Percentiles rank a stretch among this genome's conserved stretches.
phyloP scores from a whole-genome alignment of 2,113 vertebrate genomes.

The Pyrgilauda ruficollis region DNA sequence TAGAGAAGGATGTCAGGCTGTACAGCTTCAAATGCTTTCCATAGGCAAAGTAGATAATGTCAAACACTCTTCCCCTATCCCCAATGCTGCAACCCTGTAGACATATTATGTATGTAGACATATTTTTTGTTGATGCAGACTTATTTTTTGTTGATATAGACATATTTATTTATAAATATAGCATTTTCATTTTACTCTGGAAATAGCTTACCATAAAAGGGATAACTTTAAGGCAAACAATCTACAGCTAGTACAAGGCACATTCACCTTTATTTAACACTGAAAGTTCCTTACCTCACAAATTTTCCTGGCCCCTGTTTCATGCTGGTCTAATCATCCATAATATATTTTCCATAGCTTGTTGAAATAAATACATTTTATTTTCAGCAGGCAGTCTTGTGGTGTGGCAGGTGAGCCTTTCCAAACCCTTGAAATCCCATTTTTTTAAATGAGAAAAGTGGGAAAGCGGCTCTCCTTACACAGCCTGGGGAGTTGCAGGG shows the following conservation, averaged over 20 bases:
- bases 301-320: neutral
- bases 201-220: neutral
- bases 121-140: neutral
- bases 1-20: neutral
- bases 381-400: neutral
- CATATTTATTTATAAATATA: neutral
- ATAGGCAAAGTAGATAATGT: neutral
- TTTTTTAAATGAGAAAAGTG: neutral
- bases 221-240: neutral
- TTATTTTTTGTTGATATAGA: neutral
- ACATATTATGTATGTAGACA: no score
- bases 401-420: neutral
- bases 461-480: neutral
- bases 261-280: neutral
- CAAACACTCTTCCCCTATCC: neutral
- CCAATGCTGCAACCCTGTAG: neutral
- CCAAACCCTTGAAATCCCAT: neutral
- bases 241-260: neutral
- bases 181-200: neutral
- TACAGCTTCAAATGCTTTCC: neutral
- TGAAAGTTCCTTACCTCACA: neutral
- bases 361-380: neutral
- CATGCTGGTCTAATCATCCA: neutral
- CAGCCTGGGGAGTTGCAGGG: neutral
- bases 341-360: neutral